phyloP scores from a whole-genome alignment of 2,113 vertebrate genomes.

The Dipodomys stephensi region DNA sequence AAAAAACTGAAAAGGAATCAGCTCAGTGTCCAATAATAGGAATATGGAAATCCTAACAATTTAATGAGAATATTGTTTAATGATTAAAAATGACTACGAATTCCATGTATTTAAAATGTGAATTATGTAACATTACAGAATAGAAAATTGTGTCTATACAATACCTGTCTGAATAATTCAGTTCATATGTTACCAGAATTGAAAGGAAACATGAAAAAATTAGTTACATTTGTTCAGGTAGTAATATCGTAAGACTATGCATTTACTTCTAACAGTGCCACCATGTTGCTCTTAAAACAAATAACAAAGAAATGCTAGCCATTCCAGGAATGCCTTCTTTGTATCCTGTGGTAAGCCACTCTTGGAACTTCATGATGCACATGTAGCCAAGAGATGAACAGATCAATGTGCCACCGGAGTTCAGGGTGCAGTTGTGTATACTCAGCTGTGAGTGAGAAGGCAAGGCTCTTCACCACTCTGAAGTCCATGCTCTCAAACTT shows the following conservation, averaged over 20 bases:
- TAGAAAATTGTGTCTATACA: neutral
- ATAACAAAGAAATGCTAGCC: neutral
- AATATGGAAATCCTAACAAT: neutral
- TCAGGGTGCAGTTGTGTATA: neutral
- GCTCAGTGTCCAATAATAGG: neutral
- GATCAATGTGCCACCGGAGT: neutral
- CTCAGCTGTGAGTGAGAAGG: neutral
- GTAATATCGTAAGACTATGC: neutral
- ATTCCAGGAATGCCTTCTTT: neutral
- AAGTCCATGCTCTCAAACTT: neutral
- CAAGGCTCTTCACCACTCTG: neutral
- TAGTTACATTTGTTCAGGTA: neutral
- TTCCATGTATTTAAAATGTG: neutral
- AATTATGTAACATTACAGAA: neutral
- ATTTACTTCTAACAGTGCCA: neutral
- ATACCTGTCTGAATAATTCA: neutral
- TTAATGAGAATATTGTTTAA: neutral
- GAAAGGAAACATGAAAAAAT: neutral
- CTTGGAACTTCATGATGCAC: neutral
- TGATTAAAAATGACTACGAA: slow-evolving; percentile 17
- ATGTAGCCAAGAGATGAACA: neutral
- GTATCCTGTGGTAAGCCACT: neutral
- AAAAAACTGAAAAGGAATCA: neutral
- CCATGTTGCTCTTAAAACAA: neutral
- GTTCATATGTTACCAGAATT: neutral